These are phyloP conservation scores for Phortica magna DNA, from an alignment of 2,888 invertebrate genomes.

Conservation along the genomic window DNA sequence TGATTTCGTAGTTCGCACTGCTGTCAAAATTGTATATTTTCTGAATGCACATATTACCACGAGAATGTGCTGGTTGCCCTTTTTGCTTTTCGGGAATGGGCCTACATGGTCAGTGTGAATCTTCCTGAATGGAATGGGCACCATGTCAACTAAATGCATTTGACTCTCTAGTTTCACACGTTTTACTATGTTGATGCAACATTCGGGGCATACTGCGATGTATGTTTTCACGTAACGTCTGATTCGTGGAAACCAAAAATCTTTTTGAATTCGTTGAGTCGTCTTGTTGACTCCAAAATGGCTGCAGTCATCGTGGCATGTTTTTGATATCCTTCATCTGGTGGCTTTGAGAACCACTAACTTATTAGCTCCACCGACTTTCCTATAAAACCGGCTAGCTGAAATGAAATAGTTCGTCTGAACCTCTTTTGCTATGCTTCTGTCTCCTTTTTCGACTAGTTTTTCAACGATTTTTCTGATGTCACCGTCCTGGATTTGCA, in stretches of 20 bases:
- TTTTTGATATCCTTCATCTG: constrained; percentile 45
- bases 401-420: constrained; percentile 20
- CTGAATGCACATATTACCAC: constrained; percentile 42
- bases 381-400: constrained; percentile 30
- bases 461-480: constrained; percentile 1
- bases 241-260: constrained; percentile 53
- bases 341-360: constrained; percentile 32
- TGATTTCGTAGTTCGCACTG: constrained; percentile 46
- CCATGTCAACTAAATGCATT: constrained; percentile 35
- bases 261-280: constrained; percentile 38
- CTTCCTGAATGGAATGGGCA: constrained; percentile 44
- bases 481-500: constrained; percentile 34
- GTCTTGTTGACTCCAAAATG: constrained; percentile 52
- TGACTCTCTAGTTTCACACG: constrained; percentile 42
- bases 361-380: neutral
- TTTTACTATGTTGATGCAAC: constrained; percentile 45
- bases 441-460: neutral
- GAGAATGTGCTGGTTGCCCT: constrained; percentile 33
- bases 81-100: constrained; percentile 47
- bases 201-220: constrained; percentile 47
- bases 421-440: neutral
- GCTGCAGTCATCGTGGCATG: constrained; percentile 51
- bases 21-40: constrained; percentile 43
- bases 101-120: constrained; percentile 52
- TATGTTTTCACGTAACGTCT: constrained; percentile 48